A percentile compares a stretch with the other conserved stretches of the same genome.
These are phyloP conservation scores for Anthonomus grandis DNA, from an alignment of 1,140 invertebrate species.

Conservation along the genomic window DNA sequence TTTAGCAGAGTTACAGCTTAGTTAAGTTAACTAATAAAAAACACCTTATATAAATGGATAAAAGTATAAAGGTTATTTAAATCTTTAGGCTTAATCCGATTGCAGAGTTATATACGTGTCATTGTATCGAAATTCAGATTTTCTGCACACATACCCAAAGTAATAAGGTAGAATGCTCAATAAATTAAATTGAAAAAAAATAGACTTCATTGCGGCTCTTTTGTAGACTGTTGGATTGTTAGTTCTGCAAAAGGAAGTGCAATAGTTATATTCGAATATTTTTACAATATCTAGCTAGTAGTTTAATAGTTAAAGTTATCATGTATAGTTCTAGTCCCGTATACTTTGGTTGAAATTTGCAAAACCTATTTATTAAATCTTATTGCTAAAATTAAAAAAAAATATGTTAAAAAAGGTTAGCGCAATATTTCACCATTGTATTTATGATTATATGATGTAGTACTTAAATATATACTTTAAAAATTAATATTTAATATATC, in stretches of 20 bases:
- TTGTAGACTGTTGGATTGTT: constrained; percentile 34
- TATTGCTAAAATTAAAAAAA: too few species aligned
- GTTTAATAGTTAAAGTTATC: constrained; percentile 18
- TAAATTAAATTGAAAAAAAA: constrained; percentile 26
- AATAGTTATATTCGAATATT: constrained; percentile 29
- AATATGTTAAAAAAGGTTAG: not conserved
- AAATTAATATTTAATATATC: constrained; percentile 20
- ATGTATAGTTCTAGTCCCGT: constrained; percentile 20
- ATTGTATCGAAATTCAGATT: too few species aligned
- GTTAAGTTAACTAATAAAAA: too few species aligned
- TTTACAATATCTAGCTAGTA: constrained; percentile 15
- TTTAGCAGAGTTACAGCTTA: too few species aligned
- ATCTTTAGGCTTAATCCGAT: too few species aligned
- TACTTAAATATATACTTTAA: constrained; percentile 19
- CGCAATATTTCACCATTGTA: not conserved
- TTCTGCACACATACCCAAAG: constrained; percentile 24
- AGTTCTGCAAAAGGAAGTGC: constrained; percentile 36
- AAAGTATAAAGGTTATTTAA: too few species aligned
- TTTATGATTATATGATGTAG: constrained; percentile 17
- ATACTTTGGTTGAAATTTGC: not conserved
- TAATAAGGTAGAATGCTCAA: constrained; percentile 35
- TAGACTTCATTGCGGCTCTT: constrained; percentile 37
- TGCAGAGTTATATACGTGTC: too few species aligned
- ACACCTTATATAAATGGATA: too few species aligned
- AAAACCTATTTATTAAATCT: not conserved